Evolutionary conservation across 2,797 vertebrate species (phyloP), one percentile per base, ranked within the genome.

Genomic region (Periparus ater): DNA sequence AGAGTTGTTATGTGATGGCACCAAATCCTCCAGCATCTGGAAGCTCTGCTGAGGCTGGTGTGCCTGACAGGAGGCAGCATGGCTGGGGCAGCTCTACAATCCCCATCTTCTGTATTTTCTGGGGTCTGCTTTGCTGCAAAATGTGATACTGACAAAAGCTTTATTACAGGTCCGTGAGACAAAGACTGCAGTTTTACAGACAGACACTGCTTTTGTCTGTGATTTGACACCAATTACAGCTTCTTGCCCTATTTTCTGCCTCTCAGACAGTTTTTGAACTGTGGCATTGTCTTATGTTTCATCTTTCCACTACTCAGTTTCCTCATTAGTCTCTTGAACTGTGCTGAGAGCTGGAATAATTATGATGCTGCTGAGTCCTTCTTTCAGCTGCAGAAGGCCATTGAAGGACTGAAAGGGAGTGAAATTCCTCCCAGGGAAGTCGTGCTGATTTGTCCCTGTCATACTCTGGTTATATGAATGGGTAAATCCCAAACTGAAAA

Each of bases 181-280:
- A 85, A 71, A 83, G 38, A 45, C 32, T 4, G 13, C 25, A 67
- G 53, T 57, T 73, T 63, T 85, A 45, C 40, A 85, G 42, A 51
- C 26, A 58, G 23, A 20, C 30, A 32, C 27, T 60, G 44, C 8
- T 88, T 89, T 87, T 65, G 47, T 53, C 61, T 93, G 23, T 74
- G 27, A 74, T 88, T 89, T 88, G 54, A 85, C 58, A 65, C 32
- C 3, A 3, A 40, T 76, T 91, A 34, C 17, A 85, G 40, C 30
- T 88, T 81, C 48, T 85, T 89, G 40, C n/a, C 38, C 53, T 57
- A 11, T 74, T 89, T 96, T 92, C 85, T 93, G 68, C 44, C 75
- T 88, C 73, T 74, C 16, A 10, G 34, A 38, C 44, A 34, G 25
- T 62, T 86, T 92, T 83, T 91, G 47, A 81, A 57, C 79, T 87